Evolutionary conservation across 2,113 vertebrate genomes (phyloP).

Genomic region (Dromaius novaehollandiae): DNA sequence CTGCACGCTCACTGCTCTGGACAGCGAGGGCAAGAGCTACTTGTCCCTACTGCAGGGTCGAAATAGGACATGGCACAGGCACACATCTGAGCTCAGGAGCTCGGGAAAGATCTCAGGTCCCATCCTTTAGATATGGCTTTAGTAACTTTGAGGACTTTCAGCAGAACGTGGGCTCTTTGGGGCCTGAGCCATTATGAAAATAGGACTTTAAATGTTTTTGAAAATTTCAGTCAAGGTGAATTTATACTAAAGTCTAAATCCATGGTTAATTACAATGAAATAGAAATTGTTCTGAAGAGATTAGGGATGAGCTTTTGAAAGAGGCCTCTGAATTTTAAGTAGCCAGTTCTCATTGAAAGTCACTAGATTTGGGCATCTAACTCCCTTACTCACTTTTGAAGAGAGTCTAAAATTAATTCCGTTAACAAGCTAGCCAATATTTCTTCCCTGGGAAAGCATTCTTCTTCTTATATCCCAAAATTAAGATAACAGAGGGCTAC

Average conservation of each 20-base stretch:
- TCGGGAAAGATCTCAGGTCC: not conserved
- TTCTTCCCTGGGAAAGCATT: slow-evolving; percentile 40
- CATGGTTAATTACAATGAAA: slow-evolving; percentile 42
- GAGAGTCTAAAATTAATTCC: slow-evolving; percentile 16
- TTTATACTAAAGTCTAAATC: slow-evolving; percentile 38
- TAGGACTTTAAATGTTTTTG: not conserved
- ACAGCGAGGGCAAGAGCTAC: not conserved
- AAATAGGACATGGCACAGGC: not conserved
- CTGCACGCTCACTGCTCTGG: accelerated
- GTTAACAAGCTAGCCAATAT: not conserved
- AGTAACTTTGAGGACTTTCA: not conserved
- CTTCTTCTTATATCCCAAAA: slow-evolving; percentile 8
- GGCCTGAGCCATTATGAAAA: not conserved
- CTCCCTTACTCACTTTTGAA: slow-evolving; percentile 30
- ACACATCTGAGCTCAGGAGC: not conserved
- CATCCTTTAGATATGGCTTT: accelerated
- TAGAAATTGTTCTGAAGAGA: slow-evolving; percentile 55
- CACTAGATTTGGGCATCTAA: not conserved
- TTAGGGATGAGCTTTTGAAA: slow-evolving; percentile 55
- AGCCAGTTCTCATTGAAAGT: slow-evolving; percentile 40
- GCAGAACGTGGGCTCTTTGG: not conserved
- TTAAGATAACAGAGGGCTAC: slow-evolving; percentile 21
- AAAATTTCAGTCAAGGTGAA: slow-evolving; percentile 37
- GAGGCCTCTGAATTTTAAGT: slow-evolving; percentile 45
- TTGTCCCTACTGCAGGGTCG: not conserved